These are phyloP conservation scores for Pyralis farinalis DNA, from an alignment of 2,888 invertebrate genomes.

Conservation along the genomic window DNA sequence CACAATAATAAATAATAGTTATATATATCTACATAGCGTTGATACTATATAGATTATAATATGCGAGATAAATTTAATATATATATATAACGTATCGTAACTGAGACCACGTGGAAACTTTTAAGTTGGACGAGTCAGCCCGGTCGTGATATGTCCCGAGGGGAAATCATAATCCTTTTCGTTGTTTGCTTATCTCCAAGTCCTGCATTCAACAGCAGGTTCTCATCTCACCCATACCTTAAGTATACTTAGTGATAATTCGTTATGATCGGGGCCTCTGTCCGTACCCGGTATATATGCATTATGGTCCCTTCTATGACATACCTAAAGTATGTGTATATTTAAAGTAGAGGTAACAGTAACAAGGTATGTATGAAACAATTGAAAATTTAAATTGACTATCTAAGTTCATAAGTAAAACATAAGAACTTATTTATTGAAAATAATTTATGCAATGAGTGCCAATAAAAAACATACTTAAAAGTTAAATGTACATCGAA, in stretches of 20 bases:
- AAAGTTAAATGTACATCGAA: too few relatives aligned
- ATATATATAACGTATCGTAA: conserved; percentile 13
- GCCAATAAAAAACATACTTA: too few relatives aligned
- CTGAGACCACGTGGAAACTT: conserved; percentile 31
- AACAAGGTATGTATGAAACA: too few relatives aligned
- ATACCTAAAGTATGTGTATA: not conserved
- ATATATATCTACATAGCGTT: conserved; percentile 50
- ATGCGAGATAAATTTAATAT: conserved; percentile 23
- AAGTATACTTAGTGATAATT: not conserved
- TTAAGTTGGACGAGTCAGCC: conserved; percentile 28
- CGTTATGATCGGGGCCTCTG: not conserved
- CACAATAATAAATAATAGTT: conserved; percentile 57
- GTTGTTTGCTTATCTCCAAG: not conserved
- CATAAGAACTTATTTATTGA: not conserved
- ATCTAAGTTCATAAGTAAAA: not conserved
- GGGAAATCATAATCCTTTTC: conserved; percentile 14
- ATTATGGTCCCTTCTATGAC: not conserved
- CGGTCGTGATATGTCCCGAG: conserved; percentile 44
- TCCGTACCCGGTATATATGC: not conserved
- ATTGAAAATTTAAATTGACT: too few relatives aligned
- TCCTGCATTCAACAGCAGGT: not conserved
- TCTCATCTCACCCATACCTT: not conserved
- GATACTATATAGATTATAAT: too few relatives aligned
- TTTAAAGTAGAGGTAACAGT: not conserved
- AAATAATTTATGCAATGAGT: too few relatives aligned